Conservation (phyloP, 1,140 invertebrate species). For the Polypedilum pembai region DNA sequence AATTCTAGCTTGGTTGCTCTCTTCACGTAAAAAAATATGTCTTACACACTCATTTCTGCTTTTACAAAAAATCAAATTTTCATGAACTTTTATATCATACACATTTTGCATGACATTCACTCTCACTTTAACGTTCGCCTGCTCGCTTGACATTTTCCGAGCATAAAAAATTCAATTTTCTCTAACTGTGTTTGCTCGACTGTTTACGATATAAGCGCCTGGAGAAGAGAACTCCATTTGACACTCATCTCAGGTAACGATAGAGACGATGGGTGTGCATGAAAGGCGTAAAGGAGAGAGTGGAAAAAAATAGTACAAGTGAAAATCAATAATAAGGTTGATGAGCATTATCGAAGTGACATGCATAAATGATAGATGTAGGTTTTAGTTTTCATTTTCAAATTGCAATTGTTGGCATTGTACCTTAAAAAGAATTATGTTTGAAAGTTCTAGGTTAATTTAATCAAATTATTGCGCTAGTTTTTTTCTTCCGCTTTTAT, state of each 20-base stretch:
- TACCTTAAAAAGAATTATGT: neutral
- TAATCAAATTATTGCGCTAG: neutral
- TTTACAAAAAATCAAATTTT: neutral
- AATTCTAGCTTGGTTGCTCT: neutral
- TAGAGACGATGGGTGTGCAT: neutral
- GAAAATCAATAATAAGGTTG: constrained; percentile 23
- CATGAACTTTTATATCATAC: neutral
- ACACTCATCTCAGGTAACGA: neutral
- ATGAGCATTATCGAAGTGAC: neutral
- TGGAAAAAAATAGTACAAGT: neutral
- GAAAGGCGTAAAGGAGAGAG: neutral
- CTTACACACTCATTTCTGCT: neutral
- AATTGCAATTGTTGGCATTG: constrained; percentile 8
- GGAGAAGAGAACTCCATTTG: neutral
- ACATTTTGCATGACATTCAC: neutral
- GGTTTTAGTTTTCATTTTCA: neutral
- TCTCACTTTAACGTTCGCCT: neutral
- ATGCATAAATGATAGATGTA: neutral
- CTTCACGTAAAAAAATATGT: neutral
- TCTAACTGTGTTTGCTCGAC: neutral
- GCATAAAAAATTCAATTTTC: constrained; percentile 21
- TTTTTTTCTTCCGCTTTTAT: neutral
- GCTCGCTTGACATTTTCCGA: neutral
- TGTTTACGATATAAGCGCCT: neutral
- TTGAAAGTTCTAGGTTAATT: constrained; percentile 6